These are phyloP conservation scores for Scaptomyza polygonia DNA, from an alignment of 2,888 invertebrate species.

Conservation along the genomic window DNA sequence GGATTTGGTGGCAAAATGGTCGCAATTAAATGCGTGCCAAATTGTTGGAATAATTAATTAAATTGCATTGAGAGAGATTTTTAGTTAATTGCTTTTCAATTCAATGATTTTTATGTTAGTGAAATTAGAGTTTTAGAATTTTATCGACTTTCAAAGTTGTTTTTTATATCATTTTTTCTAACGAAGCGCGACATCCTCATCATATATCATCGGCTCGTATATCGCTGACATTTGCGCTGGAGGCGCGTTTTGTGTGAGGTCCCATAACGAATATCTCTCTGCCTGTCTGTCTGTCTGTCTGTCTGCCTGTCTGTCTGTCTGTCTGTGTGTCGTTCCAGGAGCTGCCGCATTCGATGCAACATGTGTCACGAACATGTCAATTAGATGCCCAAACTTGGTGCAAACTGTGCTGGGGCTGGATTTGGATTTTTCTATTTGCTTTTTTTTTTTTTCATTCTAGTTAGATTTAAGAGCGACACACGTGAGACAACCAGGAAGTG, in stretches of 20 bases:
- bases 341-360: conserved; percentile 52
- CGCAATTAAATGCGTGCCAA: conserved; percentile 73
- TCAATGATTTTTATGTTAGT: neutral
- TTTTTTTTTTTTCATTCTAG: too few species aligned
- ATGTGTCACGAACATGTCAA: conserved; percentile 81
- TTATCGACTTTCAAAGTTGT: too few species aligned
- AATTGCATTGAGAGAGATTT: conserved; percentile 62
- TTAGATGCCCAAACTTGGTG: conserved; percentile 65
- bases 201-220: conserved; percentile 77
- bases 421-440: too few species aligned
- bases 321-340: conserved; percentile 44
- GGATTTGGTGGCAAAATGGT: conserved; percentile 56
- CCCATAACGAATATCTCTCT: conserved; percentile 28
- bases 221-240: conserved; percentile 71
- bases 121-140: too few species aligned
- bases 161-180: too few species aligned
- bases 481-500: conserved; percentile 50
- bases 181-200: conserved; percentile 75
- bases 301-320: conserved; percentile 14
- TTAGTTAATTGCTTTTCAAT: conserved; percentile 8
- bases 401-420: conserved; percentile 27
- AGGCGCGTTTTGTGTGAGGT: conserved; percentile 66
- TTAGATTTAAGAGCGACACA: conserved; percentile 36
- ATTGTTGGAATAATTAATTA: conserved; percentile 71
- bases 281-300: too few species aligned